These are phyloP conservation scores for Anarhynchus alexandrinus DNA, from an alignment of 2,113 vertebrate species.

Conservation along the genomic window DNA sequence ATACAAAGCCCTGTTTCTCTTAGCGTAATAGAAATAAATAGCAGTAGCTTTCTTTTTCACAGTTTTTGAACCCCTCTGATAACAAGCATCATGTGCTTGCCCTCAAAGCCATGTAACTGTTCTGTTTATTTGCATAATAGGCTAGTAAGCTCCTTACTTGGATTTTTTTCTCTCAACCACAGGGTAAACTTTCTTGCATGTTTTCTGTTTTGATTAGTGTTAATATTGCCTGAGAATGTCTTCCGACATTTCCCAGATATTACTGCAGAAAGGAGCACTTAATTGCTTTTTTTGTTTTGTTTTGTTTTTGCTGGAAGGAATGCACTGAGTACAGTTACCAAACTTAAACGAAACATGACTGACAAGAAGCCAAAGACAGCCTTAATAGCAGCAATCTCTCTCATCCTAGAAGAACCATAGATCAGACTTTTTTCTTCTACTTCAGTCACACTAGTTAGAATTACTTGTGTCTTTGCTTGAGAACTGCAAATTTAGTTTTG, in stretches of 20 bases:
- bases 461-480: background rate
- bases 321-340: background rate
- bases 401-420: background rate
- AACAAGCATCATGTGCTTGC: background rate
- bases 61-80: background rate
- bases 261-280: background rate
- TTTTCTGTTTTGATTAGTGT: background rate
- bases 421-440: background rate
- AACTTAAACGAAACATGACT: background rate
- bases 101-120: background rate
- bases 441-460: background rate
- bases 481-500: background rate
- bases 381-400: background rate
- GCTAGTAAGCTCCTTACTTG: background rate
- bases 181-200: background rate
- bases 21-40: background rate
- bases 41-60: background rate
- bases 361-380: background rate
- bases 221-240: background rate
- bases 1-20: background rate
- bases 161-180: background rate
- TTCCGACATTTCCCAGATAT: background rate
- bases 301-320: constrained; percentile 14
- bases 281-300: background rate
- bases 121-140: background rate